A percentile compares a stretch with the other conserved stretches of the same genome.
phyloP scores from a whole-genome alignment of 2,113 vertebrate genomes.

The Campylorhamphus procurvoides region DNA sequence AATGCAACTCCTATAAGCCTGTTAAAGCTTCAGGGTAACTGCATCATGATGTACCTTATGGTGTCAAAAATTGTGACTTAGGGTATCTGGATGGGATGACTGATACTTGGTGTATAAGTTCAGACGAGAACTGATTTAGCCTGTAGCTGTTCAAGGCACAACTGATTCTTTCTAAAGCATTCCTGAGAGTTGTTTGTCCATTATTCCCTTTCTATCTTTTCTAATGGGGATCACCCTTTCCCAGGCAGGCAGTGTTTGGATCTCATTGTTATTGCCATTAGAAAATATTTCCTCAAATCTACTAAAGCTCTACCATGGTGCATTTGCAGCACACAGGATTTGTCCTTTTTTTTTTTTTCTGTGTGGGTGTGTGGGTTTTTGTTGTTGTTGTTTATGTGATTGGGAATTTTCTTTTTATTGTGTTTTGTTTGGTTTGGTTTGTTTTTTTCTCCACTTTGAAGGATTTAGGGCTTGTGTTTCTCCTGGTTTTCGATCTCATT shows the following conservation, averaged over 20 bases:
- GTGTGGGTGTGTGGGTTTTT: neutral
- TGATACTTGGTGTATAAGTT: neutral
- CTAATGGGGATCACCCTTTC: neutral
- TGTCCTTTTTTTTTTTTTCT: neutral
- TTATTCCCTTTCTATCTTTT: neutral
- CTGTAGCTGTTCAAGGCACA: neutral
- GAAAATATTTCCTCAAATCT: neutral
- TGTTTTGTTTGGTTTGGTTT: neutral
- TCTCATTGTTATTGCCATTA: neutral
- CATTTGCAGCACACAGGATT: neutral
- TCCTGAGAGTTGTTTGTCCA: neutral
- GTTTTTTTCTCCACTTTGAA: neutral
- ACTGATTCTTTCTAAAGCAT: neutral
- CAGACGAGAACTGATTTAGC: neutral
- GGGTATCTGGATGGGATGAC: neutral
- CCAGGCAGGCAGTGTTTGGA: neutral
- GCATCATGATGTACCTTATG: neutral
- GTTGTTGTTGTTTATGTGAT: neutral
- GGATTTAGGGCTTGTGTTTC: neutral
- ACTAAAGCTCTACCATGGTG: neutral
- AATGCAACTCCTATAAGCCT: neutral
- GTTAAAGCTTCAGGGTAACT: neutral
- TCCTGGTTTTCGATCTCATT: neutral
- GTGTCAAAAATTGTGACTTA: neutral
- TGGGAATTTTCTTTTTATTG: neutral